Conservation (phyloP, 2,797 vertebrate genomes). For the Rhinophrynus dorsalis region DNA sequence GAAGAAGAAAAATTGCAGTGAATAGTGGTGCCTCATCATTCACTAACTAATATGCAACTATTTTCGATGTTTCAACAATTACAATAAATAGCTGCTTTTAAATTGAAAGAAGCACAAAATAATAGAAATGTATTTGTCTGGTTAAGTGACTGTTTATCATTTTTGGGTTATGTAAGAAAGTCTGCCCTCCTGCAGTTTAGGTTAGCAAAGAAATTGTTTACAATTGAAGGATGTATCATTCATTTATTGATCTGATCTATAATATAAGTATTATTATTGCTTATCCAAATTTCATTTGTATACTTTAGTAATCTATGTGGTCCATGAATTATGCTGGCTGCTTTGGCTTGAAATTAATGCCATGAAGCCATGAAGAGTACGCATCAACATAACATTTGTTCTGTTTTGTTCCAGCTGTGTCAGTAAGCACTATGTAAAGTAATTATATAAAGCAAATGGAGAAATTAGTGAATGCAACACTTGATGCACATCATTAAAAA, state of each 20-base stretch:
- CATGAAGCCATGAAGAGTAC: not conserved
- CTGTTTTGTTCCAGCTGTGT: no score
- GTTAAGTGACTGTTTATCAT: not conserved
- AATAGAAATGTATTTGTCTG: not conserved
- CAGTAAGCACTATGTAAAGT: no score
- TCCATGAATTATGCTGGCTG: not conserved
- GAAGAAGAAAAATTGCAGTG: not conserved
- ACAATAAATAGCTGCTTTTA: conserved; percentile 6
- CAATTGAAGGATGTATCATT: not conserved
- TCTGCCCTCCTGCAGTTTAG: not conserved
- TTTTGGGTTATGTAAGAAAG: not conserved
- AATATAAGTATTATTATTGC: not conserved
- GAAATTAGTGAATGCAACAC: no score
- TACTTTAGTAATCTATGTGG: not conserved
- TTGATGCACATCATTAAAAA: no score
- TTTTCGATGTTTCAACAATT: conserved; percentile 4
- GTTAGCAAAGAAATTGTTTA: not conserved
- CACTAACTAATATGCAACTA: not conserved
- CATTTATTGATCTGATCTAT: not conserved
- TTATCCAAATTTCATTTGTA: not conserved
- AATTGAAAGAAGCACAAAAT: not conserved
- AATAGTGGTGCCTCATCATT: conserved; percentile 1
- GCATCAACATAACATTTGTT: not conserved
- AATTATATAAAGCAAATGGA: no score
- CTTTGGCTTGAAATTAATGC: not conserved